Base-by-base conservation (phyloP, 1,140 invertebrate genomes). In the Epicauta chinensis region DNA sequence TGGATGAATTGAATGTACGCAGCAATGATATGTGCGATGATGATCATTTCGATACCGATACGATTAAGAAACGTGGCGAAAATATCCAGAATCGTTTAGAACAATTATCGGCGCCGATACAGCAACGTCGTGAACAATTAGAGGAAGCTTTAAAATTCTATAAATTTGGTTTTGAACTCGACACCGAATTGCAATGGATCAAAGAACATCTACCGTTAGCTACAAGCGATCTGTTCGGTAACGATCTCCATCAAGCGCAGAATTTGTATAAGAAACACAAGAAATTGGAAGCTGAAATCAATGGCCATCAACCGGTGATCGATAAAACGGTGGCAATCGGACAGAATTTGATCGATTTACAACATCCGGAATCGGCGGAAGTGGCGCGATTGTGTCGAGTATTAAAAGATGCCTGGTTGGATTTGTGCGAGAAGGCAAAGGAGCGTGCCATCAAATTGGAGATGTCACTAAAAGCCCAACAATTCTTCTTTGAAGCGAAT, bases 151-250 rank as follows among this genome's bases (percentile, higher is more conserved):
- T 78, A 44, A 80, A 87, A 52, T 89, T 89, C 65, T 93, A 97
- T 68, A 94, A 97, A 70, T 96, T 97, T 73, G 85, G 86, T 16
- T 97, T 97, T 67, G 92, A 97, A 69, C 77, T 96, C 30, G 90
- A 96, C 50, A 85, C 86, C 0, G 94, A 98, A 71, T 75, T 96
- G 60, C 91, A 95, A 66, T 99, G 95, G 95, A 93, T 98, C 45
- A 84, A 85, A 30, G 96, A 98, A 69, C 88, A 93, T 57, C 67
- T 87, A 45, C 86, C 87, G 2, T 78, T 87, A 3, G 92, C 89
- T 1, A 79, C 81, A 0, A 89, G 91, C 1, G 82, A 84, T 2
- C 81, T 77, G 4, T 67, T 87, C 2, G 87, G 88, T 1, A 79
- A 86, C 43, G 93, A 91, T 72, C 73, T 98, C 29, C 86, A 94